Evolutionary conservation across 2,797 vertebrate genomes (phyloP).

Genomic region (Poecile montanus): DNA sequence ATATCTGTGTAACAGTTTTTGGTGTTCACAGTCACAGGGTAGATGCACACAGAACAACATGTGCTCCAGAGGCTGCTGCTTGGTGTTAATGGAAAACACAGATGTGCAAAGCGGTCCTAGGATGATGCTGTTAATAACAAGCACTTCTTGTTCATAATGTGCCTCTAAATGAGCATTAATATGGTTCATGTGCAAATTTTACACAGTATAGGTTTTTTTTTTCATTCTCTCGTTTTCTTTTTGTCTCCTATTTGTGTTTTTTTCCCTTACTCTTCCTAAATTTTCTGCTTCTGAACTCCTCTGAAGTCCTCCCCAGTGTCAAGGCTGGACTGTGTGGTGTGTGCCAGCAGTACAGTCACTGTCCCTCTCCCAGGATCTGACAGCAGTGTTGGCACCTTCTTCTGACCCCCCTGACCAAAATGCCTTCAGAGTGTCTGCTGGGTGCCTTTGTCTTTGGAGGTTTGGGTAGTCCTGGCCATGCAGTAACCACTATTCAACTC

Average conservation of each 20-base stretch:
- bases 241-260: not conserved
- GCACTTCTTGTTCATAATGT: not conserved
- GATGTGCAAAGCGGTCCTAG: not conserved
- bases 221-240: not conserved
- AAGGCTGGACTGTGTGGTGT: not conserved
- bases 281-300: not conserved
- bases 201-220: not conserved
- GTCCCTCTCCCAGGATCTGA: not conserved
- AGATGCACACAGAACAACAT: not conserved
- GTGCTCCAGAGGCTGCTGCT: not conserved
- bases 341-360: rapidly evolving
- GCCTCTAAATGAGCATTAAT: not conserved
- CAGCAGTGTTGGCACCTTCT: not conserved
- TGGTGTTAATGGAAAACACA: not conserved
- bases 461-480: not conserved
- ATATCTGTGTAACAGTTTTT: slow-evolving; percentile 18
- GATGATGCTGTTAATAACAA: not conserved
- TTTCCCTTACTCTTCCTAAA: not conserved
- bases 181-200: not conserved
- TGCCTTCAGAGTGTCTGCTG: not conserved
- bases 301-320: not conserved
- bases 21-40: not conserved
- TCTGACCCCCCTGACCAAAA: not conserved
- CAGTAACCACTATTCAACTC: not conserved
- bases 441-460: not conserved